Evolutionary conservation across 2,888 invertebrate genomes (phyloP).

Genomic region (Cantharis nigra): DNA sequence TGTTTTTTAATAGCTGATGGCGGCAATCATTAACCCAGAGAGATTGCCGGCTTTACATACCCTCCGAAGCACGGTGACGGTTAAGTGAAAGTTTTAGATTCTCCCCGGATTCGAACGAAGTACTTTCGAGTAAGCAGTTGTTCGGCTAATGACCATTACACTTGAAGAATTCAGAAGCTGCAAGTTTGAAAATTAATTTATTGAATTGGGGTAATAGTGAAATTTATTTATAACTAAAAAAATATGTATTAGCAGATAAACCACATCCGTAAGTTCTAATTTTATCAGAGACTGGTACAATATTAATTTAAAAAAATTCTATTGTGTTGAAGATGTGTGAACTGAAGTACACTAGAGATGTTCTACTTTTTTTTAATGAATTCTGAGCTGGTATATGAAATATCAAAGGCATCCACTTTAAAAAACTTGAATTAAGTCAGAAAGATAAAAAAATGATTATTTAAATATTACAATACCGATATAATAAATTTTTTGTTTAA

Average conservation of each 20-base stretch:
- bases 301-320: constrained; percentile 5
- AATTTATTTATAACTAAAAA: not conserved
- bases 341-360: constrained; percentile 17
- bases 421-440: not conserved
- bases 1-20: no score
- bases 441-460: not conserved
- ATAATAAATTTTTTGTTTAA: not conserved
- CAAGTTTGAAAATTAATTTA: not conserved
- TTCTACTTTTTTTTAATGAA: constrained; percentile 22
- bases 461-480: not conserved
- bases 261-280: not conserved
- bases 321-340: constrained; percentile 13
- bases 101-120: no score
- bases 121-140: no score
- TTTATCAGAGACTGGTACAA: not conserved
- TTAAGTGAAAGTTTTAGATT: no score
- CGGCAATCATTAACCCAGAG: no score
- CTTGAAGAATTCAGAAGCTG: no score
- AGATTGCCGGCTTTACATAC: no score
- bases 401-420: constrained; percentile 3
- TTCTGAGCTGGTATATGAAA: constrained; percentile 9
- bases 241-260: not conserved
- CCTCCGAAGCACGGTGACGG: no score
- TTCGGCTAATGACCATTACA: no score
- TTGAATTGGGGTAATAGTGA: not conserved